phyloP scores from a whole-genome alignment of 2,888 invertebrate genomes.

The Ypsolopha sequella region DNA sequence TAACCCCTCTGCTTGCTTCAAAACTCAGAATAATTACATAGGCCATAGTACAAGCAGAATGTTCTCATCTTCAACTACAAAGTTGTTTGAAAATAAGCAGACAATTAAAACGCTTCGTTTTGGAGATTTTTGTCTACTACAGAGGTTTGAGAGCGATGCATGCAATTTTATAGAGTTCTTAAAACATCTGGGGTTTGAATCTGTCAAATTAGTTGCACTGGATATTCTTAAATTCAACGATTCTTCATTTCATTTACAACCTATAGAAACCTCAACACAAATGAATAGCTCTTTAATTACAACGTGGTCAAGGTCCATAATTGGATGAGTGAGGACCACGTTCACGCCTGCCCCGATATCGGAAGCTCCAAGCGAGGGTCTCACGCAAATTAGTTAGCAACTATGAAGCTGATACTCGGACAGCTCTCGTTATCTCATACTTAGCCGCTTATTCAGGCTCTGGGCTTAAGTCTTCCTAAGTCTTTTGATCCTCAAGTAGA shows the following conservation, averaged over 20 bases:
- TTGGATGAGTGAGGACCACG: slow-evolving; percentile 11
- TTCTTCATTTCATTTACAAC: too few relatives aligned
- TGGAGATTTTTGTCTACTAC: too few relatives aligned
- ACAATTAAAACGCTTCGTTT: too few relatives aligned
- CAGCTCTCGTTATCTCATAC: slow-evolving; percentile 30
- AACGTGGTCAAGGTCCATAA: slow-evolving; percentile 3
- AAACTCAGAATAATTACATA: not conserved
- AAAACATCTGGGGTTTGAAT: too few relatives aligned
- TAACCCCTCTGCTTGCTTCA: slow-evolving; percentile 39
- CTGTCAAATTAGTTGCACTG: too few relatives aligned
- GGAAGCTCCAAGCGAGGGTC: slow-evolving; percentile 12
- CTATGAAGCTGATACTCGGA: slow-evolving; percentile 42
- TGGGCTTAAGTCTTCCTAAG: not conserved
- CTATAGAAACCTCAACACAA: not conserved
- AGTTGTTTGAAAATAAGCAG: too few relatives aligned
- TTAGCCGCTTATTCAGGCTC: slow-evolving; percentile 12
- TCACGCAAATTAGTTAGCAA: slow-evolving; percentile 52
- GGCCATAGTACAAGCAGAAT: too few relatives aligned
- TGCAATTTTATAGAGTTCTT: too few relatives aligned
- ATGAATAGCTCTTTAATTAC: not conserved
- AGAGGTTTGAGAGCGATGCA: too few relatives aligned
- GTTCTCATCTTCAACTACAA: too few relatives aligned
- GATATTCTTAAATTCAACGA: too few relatives aligned
- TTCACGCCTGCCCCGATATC: slow-evolving; percentile 24
- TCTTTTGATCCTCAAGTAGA: not conserved